These are phyloP conservation scores for Embidobia sp. DNA, from an alignment of 2,888 invertebrate species.

Conservation along the genomic window DNA sequence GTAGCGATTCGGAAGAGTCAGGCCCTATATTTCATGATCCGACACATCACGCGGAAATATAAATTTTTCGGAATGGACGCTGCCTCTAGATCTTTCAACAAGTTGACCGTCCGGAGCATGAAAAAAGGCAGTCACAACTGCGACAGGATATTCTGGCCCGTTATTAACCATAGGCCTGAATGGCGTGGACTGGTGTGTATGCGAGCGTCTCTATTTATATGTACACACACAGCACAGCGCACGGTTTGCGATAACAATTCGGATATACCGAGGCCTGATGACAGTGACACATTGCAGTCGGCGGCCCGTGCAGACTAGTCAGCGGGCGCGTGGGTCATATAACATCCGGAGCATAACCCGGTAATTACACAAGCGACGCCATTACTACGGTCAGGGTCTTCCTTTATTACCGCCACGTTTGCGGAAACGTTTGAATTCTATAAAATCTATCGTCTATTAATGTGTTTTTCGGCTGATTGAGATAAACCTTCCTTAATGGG, in stretches of 20 bases:
- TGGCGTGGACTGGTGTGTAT: conserved; percentile 12
- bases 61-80: conserved; percentile 24
- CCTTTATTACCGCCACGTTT: conserved; percentile 70
- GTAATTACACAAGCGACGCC: conserved; percentile 76
- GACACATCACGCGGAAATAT: conserved; percentile 35
- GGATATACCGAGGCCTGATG: conserved; percentile 74
- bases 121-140: conserved; percentile 45
- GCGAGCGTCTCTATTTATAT: conserved; percentile 31
- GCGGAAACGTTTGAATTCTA: conserved; percentile 68
- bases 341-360: conserved; percentile 76
- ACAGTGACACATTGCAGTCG: conserved; percentile 79
- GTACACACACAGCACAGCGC: conserved; percentile 20
- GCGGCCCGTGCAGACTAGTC: conserved; percentile 68
- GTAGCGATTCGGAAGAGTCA: too few relatives aligned
- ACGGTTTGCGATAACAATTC: conserved; percentile 75
- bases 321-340: conserved; percentile 69
- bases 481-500: too few relatives aligned
- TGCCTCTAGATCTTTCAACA: conserved; percentile 41
- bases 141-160: conserved; percentile 66
- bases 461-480: conserved; percentile 64
- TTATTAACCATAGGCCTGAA: conserved; percentile 70
- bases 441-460: conserved; percentile 64
- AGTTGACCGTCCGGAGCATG: conserved; percentile 28
- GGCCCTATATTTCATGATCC: conserved; percentile 12
- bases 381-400: conserved; percentile 71